A percentile compares a stretch with the other conserved stretches of the same genome.
phyloP scores from a whole-genome alignment of 1,140 invertebrate genomes.

The Acromyrmex echinatior region DNA sequence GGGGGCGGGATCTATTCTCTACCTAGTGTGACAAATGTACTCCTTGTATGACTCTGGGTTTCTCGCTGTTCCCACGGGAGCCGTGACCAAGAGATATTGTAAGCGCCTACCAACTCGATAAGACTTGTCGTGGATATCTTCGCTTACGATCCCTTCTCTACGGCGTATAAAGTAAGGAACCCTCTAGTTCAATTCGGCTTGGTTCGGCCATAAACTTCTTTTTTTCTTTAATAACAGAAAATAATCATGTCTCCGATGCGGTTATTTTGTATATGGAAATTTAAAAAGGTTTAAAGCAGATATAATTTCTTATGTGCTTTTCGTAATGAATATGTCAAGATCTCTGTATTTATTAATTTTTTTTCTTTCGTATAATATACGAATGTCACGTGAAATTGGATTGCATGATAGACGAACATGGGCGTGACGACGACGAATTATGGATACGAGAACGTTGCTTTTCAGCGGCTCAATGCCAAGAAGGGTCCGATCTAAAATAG shows the following conservation, averaged over 20 bases:
- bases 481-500: conserved; percentile 12
- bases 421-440: conserved; percentile 32
- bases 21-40: conserved; percentile 67
- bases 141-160: conserved; percentile 40
- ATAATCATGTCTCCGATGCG: background rate
- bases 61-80: conserved; percentile 65
- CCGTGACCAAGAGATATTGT: conserved; percentile 63
- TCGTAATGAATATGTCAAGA: background rate
- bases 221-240: background rate
- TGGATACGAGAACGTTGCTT: conserved; percentile 41
- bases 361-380: background rate
- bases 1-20: conserved; percentile 54
- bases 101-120: conserved; percentile 57
- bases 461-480: background rate
- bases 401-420: conserved; percentile 3
- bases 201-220: background rate
- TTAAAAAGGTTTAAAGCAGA: background rate
- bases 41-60: conserved; percentile 62
- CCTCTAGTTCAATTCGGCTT: background rate
- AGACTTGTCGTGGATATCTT: conserved; percentile 47
- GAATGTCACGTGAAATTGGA: conserved; percentile 5
- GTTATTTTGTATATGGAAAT: background rate
- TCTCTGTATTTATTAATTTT: background rate
- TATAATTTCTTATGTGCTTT: background rate
- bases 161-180: conserved; percentile 21